Evolutionary conservation across 2,797 vertebrate species (phyloP).

Genomic region (Coregonus ussuriensis): DNA sequence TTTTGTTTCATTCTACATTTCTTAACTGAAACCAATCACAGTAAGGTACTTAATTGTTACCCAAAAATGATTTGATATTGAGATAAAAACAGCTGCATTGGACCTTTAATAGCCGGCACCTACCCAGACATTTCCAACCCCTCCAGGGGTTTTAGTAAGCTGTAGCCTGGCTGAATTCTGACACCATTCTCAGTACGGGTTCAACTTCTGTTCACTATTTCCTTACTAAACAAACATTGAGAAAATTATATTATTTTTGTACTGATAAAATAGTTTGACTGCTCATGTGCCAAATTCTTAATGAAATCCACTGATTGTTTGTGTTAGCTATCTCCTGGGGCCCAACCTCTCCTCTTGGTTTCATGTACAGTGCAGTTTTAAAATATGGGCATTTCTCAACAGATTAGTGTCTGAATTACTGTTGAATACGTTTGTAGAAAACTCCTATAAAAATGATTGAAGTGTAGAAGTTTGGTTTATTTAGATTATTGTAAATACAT

Average conservation of each 20-base stretch:
- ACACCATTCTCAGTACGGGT: not conserved
- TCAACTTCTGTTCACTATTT: not conserved
- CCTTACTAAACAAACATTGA: not conserved
- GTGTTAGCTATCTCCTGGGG: not conserved
- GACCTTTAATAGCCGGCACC: not conserved
- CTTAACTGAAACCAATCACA: no score
- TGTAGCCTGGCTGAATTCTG: not conserved
- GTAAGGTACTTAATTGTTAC: no score
- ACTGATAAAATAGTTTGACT: not conserved
- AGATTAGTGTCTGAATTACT: not conserved
- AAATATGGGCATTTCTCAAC: not conserved
- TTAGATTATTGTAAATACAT: not conserved
- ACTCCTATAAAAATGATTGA: not conserved
- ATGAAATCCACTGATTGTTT: not conserved
- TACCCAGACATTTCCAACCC: not conserved
- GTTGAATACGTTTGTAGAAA: not conserved
- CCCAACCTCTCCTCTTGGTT: not conserved
- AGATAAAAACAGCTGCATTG: no score
- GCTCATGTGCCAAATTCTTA: conserved; percentile 1
- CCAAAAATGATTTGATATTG: no score
- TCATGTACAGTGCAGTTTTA: not conserved
- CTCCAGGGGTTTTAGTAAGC: not conserved
- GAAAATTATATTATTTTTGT: not conserved
- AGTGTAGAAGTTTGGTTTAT: no score
- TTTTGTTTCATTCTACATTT: no score